Base-by-base conservation (phyloP, 1,140 invertebrate species). In the Euwallacea fornicatus region DNA sequence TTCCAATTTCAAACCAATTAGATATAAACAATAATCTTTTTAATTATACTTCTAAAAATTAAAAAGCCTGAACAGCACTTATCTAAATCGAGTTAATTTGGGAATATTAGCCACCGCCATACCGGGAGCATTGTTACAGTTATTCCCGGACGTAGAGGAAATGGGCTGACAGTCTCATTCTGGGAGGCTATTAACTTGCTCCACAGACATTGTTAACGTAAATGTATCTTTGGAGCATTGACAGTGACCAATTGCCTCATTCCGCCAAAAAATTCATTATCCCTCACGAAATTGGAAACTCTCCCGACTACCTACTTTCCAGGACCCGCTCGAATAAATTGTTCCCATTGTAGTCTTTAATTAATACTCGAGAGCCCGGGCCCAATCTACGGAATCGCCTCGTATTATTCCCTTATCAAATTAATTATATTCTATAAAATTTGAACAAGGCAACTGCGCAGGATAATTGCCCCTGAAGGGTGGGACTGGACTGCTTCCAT, bases 151-250 rank as follows among this genome's bases (percentile, higher is more conserved):
- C 64, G 54, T 13, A 56, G 73, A 71, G 73, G 69, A 74, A 74
- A 71, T 68, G 69, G 73, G 42, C 63, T 66, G 73, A 69, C 73
- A 61, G 64, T 66, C 71, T 75, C 73, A 77, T 75, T 68, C 72
- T 71, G 76, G 62, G 71, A 77, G 72, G 74, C 78, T 80, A 80
- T 80, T 80, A 80, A 80, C 78, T 78, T 76, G 65, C 73, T 79
- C 74, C 77, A 78, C 76, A 78, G 78, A 78, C 77, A 79, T 79
- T 77, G 78, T 80, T 80, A 79, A 79, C 78, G 77, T 76, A 76
- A 80, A 79, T 80, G 79, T 78, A 78, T 80, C 79, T 80, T 80
- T 77, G 75, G 77, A 77, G 78, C 76, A 80, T 80, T 80, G 79
- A 80, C 79, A 79, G 77, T 79, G 79, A 80, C 76, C 79, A 80